phyloP scores from a whole-genome alignment of 2,797 vertebrate species.

The Oceanodroma leucorhoa region DNA sequence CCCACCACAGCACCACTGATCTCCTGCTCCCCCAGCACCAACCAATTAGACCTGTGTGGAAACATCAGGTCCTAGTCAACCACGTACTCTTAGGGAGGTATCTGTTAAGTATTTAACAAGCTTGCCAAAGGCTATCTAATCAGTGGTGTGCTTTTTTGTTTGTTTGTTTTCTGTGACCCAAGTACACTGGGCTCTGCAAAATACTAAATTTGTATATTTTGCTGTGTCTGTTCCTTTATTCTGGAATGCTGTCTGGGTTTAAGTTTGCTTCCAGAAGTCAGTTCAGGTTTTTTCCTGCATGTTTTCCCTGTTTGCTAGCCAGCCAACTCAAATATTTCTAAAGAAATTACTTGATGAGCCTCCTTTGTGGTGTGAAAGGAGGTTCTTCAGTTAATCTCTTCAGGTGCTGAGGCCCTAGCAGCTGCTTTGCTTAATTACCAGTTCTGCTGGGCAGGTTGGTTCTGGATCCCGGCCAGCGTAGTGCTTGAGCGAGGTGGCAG shows the following conservation, averaged over 20 bases:
- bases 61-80: neutral
- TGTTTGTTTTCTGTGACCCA: neutral
- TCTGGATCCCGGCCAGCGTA: rapidly evolving
- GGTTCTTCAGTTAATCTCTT: neutral
- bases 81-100: neutral
- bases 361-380: neutral
- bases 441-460: neutral
- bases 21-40: neutral
- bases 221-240: neutral
- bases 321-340: neutral
- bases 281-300: neutral
- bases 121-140: neutral
- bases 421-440: neutral
- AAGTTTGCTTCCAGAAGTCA: neutral
- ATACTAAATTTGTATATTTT: neutral
- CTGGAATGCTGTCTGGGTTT: neutral
- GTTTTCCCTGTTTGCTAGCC: neutral
- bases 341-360: neutral
- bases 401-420: neutral
- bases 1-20: neutral
- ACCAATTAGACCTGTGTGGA: neutral
- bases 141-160: neutral
- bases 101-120: neutral
- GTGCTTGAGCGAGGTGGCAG: neutral
- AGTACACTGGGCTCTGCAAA: neutral